Base-by-base conservation (phyloP, 2,113 vertebrate genomes). In the Blennius ocellaris region DNA sequence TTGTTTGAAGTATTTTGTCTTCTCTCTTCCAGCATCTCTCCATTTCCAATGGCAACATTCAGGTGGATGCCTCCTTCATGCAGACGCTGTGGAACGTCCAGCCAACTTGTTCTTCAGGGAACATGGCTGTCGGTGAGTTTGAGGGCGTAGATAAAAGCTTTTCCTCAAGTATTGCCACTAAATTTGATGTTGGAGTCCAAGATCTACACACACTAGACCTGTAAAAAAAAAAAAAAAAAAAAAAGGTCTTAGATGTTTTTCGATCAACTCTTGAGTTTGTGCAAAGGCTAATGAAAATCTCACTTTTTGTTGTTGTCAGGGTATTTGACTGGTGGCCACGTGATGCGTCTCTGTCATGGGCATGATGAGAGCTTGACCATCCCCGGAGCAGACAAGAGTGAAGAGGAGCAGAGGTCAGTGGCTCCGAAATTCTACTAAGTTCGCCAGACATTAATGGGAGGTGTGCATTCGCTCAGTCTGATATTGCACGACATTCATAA, bases 51-150 rank as follows among this genome's bases (percentile, higher is more conserved):
- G 94, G 95, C 69, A 96, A 86, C 86, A 94, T 95, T 90, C 94
- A 96, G 49, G 97, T 98, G 87, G 97, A 99, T 59, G 97, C 97
- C 41, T 98, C 97, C 82, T 99, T 99, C 80, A 97, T 99, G 95
- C 97, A 99, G 77, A 99, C 97, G 0, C 91, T 99, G 58, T 99
- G 97, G 97, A 99, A 99, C 30, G 96, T 99, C 41, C 97, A 98
- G 87, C 97, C 97, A 7, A 98, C 97, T 0, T 97, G 96, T 86
- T 99, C 97, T 16, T 95, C 96, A 85, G 93, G 96, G 84, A 96
- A 55, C 85, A 82, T 96, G 68, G 94, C 95, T 66, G 97, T 98
- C 93, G 97, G 97, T 96, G 89, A 88, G 93, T 85, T 66, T 48
- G 21, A 30, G 21, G 4, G 21, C 21, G 21, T 30, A 4, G 21